phyloP scores from a whole-genome alignment of 1,140 invertebrate genomes.

The Penaeus japonicus region DNA sequence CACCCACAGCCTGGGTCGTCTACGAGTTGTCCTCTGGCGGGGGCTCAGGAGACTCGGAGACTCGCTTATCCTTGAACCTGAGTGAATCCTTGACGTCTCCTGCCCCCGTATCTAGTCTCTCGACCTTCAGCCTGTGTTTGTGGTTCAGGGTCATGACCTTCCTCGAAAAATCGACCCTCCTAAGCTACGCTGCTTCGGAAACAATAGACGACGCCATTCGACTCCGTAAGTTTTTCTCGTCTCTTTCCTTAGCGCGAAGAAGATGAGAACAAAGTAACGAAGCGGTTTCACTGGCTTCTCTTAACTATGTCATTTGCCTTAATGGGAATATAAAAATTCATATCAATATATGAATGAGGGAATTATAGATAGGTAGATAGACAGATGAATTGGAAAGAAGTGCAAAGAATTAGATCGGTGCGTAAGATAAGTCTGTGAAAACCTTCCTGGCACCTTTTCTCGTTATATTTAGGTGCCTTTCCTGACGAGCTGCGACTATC shows the following conservation, averaged over 20 bases:
- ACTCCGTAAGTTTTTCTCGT: not conserved
- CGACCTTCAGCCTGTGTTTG: slow-evolving; percentile 13
- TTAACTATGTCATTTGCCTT: too few relatives aligned
- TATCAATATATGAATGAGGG: too few relatives aligned
- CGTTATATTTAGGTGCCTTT: not conserved
- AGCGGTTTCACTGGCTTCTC: too few relatives aligned
- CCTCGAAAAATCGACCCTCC: not conserved
- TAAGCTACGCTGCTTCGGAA: not conserved
- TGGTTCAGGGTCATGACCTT: slow-evolving; percentile 6
- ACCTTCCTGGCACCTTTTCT: too few relatives aligned
- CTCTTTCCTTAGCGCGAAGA: too few relatives aligned
- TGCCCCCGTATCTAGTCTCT: not conserved
- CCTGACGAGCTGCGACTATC: not conserved
- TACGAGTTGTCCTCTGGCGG: not conserved
- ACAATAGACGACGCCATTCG: not conserved
- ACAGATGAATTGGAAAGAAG: too few relatives aligned
- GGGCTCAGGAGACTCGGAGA: not conserved
- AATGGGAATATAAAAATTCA: too few relatives aligned
- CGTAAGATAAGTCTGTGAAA: too few relatives aligned
- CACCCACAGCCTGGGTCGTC: too few relatives aligned
- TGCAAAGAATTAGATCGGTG: too few relatives aligned
- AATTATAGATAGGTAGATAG: too few relatives aligned
- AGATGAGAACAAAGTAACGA: too few relatives aligned
- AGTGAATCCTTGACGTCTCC: not conserved
- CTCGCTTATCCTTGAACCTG: not conserved